Evolutionary conservation across 2,113 vertebrate species (phyloP).

Genomic region (Xerus inauris): DNA sequence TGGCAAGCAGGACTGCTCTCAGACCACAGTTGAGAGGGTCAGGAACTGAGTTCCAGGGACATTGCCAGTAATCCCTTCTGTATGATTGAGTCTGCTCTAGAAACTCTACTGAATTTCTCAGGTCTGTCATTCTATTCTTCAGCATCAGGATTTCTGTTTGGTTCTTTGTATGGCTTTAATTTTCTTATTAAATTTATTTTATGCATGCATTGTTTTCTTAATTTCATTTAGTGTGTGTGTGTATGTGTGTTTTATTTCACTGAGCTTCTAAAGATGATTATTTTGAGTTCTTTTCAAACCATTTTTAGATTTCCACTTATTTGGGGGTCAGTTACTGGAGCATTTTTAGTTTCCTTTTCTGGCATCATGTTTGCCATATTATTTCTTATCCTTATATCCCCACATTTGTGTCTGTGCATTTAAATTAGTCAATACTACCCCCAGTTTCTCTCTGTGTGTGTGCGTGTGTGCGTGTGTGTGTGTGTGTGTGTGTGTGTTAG

Average conservation of each 20-base stretch:
- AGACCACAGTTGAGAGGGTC: background rate
- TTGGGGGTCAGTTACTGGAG: background rate
- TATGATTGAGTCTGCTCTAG: background rate
- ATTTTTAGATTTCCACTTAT: no score
- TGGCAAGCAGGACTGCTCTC: background rate
- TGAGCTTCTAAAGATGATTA: no score
- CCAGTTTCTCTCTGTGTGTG: background rate
- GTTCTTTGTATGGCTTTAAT: background rate
- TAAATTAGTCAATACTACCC: background rate
- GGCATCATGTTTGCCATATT: no score
- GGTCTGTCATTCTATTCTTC: background rate
- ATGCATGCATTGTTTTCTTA: background rate
- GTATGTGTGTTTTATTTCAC: background rate
- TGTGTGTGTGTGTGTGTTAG: no score
- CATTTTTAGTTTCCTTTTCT: no score
- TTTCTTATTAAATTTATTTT: background rate
- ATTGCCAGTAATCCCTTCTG: background rate
- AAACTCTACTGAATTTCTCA: background rate
- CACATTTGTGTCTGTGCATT: background rate
- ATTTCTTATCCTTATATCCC: no score
- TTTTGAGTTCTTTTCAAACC: no score
- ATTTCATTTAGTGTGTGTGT: background rate
- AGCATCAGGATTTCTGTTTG: background rate
- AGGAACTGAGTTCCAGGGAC: background rate
- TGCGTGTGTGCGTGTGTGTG: no score